Evolutionary conservation across 2,888 invertebrate species (phyloP), one percentile per base, ranked within the genome.

Genomic region (Lissonota sp.): DNA sequence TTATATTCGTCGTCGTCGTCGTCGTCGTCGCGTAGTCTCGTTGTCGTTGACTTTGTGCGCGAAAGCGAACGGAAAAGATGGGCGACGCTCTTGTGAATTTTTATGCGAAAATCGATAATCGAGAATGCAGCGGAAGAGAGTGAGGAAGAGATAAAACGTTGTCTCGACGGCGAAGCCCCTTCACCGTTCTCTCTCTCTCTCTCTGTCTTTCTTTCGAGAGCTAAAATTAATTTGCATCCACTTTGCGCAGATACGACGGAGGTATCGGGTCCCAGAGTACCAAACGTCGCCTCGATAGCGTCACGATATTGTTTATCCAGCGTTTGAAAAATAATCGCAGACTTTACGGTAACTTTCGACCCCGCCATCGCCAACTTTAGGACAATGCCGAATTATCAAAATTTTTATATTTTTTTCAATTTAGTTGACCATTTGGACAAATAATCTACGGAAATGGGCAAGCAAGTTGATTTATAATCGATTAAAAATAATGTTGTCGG

Each of bases 21-120:
- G 1, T 3, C 26, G 26, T 26, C 26, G 26, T 26, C 40, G 51
- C 26, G 26, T 26, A 51, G 51, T 62, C 62, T 49, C 53, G 53
- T 16, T 53, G 62, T 57, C 46, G 70, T 53, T 69, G 76, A 72
- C 72, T 71, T 72, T 77, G 64, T 73, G 63, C 46, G 63, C 10
- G 55, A 62, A 57, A 57, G 6, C 51, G n/a, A 70, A 70, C 51
- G 72, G 46, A 40, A 63, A 64, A 70, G 60, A 72, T 57, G 66
- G 72, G 42, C 66, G 55, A 16, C n/a, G 37, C 67, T 60, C 64
- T 53, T 73, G 64, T 64, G 77, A 77, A 80, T 80, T 80, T 80
- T 80, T 73, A 77, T 80, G 77, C 73, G 63, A 44, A 72, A 77
- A 80, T 80, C 80, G 80, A 80, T 80, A 72, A 80, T 72, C 71